Conservation (phyloP, 2,888 invertebrate genomes). For the Vannuccia rotundouncinata region DNA sequence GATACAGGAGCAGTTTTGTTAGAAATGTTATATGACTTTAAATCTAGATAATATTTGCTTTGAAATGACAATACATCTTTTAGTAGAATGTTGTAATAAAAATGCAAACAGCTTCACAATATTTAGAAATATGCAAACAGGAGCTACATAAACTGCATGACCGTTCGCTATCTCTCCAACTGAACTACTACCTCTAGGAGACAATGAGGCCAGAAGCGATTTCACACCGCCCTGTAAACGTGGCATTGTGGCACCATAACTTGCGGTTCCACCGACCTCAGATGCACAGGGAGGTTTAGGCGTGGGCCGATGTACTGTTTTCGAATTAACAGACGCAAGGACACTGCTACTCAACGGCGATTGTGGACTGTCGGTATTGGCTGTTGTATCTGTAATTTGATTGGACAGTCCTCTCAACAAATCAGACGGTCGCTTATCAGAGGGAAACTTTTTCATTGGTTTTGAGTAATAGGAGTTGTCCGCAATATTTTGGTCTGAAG, state of each 20-base stretch:
- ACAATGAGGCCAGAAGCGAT: not conserved
- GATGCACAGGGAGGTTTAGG: not conserved
- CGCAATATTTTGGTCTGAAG: not conserved
- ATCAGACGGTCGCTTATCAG: not conserved
- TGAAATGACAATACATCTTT: no score
- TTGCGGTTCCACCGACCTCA: not conserved
- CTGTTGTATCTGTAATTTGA: not conserved
- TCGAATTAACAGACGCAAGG: not conserved
- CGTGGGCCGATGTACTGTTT: not conserved
- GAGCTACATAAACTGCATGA: no score
- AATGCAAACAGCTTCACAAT: no score
- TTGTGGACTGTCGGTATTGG: not conserved
- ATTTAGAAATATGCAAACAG: no score
- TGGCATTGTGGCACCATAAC: not conserved
- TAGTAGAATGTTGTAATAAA: no score
- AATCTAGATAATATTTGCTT: no score
- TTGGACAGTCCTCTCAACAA: not conserved
- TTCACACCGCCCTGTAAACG: not conserved
- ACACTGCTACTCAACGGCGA: not conserved
- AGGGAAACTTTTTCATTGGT: not conserved
- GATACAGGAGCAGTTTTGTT: no score
- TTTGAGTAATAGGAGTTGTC: not conserved
- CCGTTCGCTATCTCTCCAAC: no score
- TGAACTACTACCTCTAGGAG: conserved; percentile 1
- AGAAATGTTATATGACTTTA: no score